phyloP scores from a whole-genome alignment of 1,140 invertebrate genomes.

The Mesaphorura yosii region DNA sequence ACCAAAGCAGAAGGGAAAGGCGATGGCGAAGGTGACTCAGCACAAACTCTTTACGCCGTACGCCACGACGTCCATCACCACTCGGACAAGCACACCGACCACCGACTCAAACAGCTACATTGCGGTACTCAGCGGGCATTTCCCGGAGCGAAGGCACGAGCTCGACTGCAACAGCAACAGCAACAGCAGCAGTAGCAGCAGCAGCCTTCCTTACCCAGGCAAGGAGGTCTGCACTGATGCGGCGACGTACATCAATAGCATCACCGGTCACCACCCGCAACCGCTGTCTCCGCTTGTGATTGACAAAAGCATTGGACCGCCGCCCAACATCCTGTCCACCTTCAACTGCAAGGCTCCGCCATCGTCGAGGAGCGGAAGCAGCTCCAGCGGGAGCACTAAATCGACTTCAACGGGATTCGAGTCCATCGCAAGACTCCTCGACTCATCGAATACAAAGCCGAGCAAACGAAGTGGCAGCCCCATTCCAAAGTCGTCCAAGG shows the following conservation, averaged over 20 bases:
- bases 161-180: background rate
- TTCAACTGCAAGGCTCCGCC: no score
- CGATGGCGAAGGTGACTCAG: constrained; percentile 10
- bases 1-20: no score
- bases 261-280: constrained; percentile 7
- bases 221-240: background rate
- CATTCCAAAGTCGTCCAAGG: constrained; percentile 8
- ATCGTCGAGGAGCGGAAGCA: no score
- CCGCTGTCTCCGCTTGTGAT: constrained; percentile 2
- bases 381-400: constrained; percentile 13
- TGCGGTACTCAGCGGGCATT: no score
- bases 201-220: background rate
- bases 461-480: constrained; percentile 7
- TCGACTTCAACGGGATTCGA: constrained; percentile 23
- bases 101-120: no score
- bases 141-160: background rate
- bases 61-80: constrained; percentile 27
- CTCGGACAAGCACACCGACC: constrained; percentile 22
- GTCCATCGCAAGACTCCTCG: constrained; percentile 28
- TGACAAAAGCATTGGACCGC: no score
- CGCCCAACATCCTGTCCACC: no score
- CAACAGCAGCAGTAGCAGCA: constrained; percentile 6
- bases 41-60: constrained; percentile 30
- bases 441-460: constrained; percentile 10
- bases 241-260: background rate